A percentile compares a stretch with the other conserved stretches of the same genome.
phyloP scores from a whole-genome alignment of 1,140 invertebrate species.

The Calliphora vicina region DNA sequence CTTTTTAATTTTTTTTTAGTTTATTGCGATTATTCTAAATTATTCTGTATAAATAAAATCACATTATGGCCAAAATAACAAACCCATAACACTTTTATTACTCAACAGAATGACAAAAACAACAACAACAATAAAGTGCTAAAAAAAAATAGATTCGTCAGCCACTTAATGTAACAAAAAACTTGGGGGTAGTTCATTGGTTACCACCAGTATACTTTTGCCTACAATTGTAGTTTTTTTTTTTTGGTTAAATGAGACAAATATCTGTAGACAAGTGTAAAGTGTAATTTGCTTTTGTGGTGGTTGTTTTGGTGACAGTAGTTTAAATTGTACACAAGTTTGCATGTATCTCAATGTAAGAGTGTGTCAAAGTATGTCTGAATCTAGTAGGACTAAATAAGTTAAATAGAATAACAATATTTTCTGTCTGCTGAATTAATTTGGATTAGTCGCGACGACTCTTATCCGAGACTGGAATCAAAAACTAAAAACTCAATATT shows the following conservation, averaged over 20 bases:
- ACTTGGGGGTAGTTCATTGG: too few relatives aligned
- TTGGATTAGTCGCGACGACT: conserved; percentile 13
- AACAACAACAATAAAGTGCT: background rate
- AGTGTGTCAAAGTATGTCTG: too few relatives aligned
- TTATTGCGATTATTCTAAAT: too few relatives aligned
- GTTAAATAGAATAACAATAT: background rate
- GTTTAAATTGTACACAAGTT: background rate
- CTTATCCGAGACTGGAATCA: conserved; percentile 11
- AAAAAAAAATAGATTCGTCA: too few relatives aligned
- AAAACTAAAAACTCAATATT: background rate
- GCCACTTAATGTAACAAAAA: too few relatives aligned
- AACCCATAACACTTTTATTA: background rate
- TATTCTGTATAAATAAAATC: too few relatives aligned
- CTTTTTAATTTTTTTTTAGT: too few relatives aligned
- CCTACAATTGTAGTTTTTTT: too few relatives aligned
- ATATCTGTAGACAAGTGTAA: conserved; percentile 4
- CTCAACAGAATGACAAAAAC: background rate
- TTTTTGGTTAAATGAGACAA: background rate
- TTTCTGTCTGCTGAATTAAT: conserved; percentile 21
- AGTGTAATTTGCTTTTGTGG: background rate
- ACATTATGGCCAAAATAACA: background rate
- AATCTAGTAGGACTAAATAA: too few relatives aligned
- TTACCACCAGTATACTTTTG: too few relatives aligned
- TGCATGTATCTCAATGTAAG: too few relatives aligned
- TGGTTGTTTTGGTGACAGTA: background rate